Percentiles rank a stretch among this genome's conserved stretches.
Evolutionary conservation across 2,113 vertebrate genomes (phyloP).

Genomic region (mouse (Mus musculus)): DNA sequence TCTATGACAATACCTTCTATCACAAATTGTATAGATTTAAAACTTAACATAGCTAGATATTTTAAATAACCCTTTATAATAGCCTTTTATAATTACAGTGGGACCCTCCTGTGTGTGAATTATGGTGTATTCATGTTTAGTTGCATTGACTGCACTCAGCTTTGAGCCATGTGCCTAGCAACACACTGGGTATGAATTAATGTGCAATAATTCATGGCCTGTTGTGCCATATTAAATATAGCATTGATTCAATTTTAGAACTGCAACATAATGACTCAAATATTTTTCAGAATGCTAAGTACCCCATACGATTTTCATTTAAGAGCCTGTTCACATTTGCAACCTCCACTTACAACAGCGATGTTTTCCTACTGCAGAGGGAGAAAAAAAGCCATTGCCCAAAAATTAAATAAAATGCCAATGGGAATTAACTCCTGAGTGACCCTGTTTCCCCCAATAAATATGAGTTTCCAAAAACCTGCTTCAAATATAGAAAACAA

Average conservation of each 20-base stretch:
- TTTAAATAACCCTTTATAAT: conserved; percentile 84
- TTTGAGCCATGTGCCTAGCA: conserved; percentile 85
- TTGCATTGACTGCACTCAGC: conserved; percentile 84
- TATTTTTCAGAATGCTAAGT: conserved; percentile 86
- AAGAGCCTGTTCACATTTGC: conserved; percentile 81
- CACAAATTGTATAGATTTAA: conserved; percentile 58
- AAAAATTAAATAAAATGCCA: conserved; percentile 70
- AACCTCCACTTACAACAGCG: conserved; percentile 82
- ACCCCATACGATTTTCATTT: conserved; percentile 81
- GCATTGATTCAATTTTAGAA: conserved; percentile 87
- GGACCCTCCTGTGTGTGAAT: conserved; percentile 83
- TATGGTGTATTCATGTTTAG: conserved; percentile 85
- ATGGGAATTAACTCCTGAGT: conserved; percentile 61
- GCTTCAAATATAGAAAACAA: neutral
- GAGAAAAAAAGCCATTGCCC: conserved; percentile 69
- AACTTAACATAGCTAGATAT: conserved; percentile 83
- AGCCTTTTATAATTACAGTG: conserved; percentile 85
- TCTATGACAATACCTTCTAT: conserved; percentile 41
- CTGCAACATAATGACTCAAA: conserved; percentile 83
- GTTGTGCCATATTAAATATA: conserved; percentile 88
- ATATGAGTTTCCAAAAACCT: conserved; percentile 22
- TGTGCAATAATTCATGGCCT: conserved; percentile 87
- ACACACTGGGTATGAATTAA: conserved; percentile 87
- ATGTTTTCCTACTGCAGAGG: conserved; percentile 76
- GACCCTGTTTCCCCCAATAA: conserved; percentile 20